These are phyloP conservation scores for Ophioderma brevispina DNA, from an alignment of 35 echinoderm and acorn worm genomes.

Conservation along the genomic window DNA sequence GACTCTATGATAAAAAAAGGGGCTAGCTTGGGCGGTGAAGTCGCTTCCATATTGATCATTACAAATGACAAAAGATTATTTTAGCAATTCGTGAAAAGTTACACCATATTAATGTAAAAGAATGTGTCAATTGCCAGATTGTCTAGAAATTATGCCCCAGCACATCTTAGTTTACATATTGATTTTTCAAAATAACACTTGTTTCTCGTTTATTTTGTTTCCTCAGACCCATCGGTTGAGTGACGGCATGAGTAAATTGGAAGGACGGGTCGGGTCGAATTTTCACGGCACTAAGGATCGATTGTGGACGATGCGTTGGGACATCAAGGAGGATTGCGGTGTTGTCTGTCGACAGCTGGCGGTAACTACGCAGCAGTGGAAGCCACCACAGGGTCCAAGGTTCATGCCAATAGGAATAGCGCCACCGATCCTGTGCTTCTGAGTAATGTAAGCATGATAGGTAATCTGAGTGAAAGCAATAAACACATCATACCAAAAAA, in stretches of 20 bases:
- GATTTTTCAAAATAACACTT: no score
- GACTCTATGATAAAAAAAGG: no score
- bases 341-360: conserved; percentile 52
- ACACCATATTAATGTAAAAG: no score
- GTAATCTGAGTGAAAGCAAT: no score
- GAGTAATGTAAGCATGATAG: not conserved
- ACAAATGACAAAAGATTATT: no score
- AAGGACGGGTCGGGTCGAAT: conserved; percentile 84
- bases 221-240: conserved; percentile 42
- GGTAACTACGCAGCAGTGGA: conserved; percentile 58
- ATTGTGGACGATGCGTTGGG: conserved; percentile 75
- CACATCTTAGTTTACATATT: no score
- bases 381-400: conserved; percentile 37
- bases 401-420: conserved; percentile 11
- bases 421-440: not conserved
- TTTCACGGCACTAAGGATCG: conserved; percentile 64
- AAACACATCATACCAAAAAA: no score
- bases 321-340: conserved; percentile 53
- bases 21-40: no score
- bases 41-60: no score
- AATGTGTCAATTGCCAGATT: no score
- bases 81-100: no score
- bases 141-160: no score
- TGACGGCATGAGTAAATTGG: conserved; percentile 12
- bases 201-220: not conserved